Percentiles rank a stretch among this genome's conserved stretches.
These are phyloP conservation scores for Idaea biselata DNA, from an alignment of 2,888 invertebrate species.

Conservation along the genomic window DNA sequence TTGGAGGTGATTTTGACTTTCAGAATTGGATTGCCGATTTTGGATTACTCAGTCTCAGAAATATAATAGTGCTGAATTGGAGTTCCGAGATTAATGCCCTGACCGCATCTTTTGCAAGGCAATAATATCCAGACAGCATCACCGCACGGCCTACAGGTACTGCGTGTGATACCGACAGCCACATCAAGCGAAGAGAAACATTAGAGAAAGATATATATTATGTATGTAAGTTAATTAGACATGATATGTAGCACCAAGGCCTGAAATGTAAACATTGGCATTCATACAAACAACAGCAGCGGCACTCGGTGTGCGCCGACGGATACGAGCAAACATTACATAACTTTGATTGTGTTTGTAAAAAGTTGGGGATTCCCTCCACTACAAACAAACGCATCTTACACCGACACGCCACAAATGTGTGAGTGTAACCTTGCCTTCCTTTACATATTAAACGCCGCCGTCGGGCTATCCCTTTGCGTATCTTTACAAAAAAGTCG, in stretches of 20 bases:
- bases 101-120: too few species aligned
- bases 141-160: too few species aligned
- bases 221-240: conserved; percentile 1
- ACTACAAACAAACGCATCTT: conserved; percentile 76
- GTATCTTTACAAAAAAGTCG: conserved; percentile 74
- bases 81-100: too few species aligned
- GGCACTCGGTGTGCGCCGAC: conserved; percentile 63
- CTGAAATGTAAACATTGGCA: conserved; percentile 75
- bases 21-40: too few species aligned
- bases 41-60: too few species aligned
- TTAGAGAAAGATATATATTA: conserved; percentile 2
- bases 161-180: not conserved
- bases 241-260: conserved; percentile 51
- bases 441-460: conserved; percentile 80
- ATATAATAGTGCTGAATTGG: too few species aligned
- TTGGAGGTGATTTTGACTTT: too few species aligned
- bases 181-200: conserved; percentile 2
- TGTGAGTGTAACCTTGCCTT: conserved; percentile 79
- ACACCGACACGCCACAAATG: conserved; percentile 59
- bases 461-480: conserved; percentile 78
- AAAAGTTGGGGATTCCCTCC: conserved; percentile 80
- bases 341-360: conserved; percentile 81
- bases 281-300: conserved; percentile 71
- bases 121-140: too few species aligned
- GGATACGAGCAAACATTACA: conserved; percentile 79